Base-by-base conservation (phyloP, 2,888 invertebrate species). In the Hemaris fuciformis region DNA sequence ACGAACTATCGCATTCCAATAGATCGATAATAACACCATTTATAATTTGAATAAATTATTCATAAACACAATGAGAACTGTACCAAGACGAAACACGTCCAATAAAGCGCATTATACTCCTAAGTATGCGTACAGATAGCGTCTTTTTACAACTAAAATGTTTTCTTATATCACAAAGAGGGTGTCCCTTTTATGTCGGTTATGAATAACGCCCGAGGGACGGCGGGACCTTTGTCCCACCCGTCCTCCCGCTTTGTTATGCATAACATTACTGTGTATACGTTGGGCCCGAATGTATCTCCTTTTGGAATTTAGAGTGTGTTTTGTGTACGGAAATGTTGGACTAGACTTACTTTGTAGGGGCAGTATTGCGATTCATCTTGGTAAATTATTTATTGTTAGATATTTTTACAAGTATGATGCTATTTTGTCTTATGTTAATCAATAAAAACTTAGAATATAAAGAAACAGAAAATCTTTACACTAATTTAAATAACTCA, bases 121-220 rank as follows among this genome's bases (percentile, higher is more conserved):
- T 75, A 75, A 74, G 77, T 76, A 78, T 75, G 72, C 66, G 68
- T 43, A 53, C 27, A 53, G 31, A 53, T 53, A 53, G 31, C 53
- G 27, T 53, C 53, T 53, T 48, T 73, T 70, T 74, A 65, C 66
- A 70, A 67, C 72, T 75, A 76, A 71, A 79, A 81, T 74, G 73
- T 79, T 75, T 77, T 76, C 77, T 77, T 72, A 79, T 75, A 77
- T 76, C 73, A 72, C 67, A 71, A 73, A 70, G 68, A 70, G 71
- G 74, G 76, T 67, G 73, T 71, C 69, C 70, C 72, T 77, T 85
- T 84, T 84, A 84, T 81, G 80, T 74, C 72, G 67, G 80, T 81
- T 87, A 87, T 87, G 88, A 87, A 88, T 87, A 88, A 75, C 69
- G 64, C 77, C 73, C 71, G 67, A 70, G 83, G 80, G 82, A 70